Percentiles rank a stretch among this genome's conserved stretches.
phyloP scores from a whole-genome alignment of 2,888 invertebrate genomes.

The Neoaliturus tenellus region DNA sequence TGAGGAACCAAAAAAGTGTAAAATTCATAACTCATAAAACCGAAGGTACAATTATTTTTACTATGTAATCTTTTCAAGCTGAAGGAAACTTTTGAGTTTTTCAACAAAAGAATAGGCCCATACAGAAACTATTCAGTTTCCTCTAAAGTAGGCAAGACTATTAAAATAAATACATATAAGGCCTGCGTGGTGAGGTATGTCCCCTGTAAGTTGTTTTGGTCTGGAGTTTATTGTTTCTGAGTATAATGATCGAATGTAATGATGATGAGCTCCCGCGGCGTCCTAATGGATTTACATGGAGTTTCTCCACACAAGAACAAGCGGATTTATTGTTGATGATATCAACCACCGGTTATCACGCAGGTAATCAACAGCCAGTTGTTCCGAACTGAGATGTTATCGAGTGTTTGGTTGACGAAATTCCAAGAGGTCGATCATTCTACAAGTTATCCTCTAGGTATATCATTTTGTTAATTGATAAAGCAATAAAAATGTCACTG shows the following conservation, averaged over 20 bases:
- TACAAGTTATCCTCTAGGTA: no score
- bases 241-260: background rate
- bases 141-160: background rate
- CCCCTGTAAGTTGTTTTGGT: background rate
- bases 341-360: background rate
- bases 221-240: background rate
- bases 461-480: no score
- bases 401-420: no score
- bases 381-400: background rate
- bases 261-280: background rate
- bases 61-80: no score
- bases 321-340: background rate
- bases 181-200: background rate
- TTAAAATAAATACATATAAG: background rate
- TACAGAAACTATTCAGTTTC: no score
- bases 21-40: no score
- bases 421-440: no score
- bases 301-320: slow-evolving; percentile 7
- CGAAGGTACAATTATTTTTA: no score
- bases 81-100: no score
- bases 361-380: background rate
- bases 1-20: no score
- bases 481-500: no score
- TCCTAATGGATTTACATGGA: background rate
- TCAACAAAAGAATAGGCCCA: no score